Evolutionary conservation across 2,113 vertebrate species (phyloP), one percentile per base, ranked within the genome.

Genomic region (Pachycephala philippinensis): DNA sequence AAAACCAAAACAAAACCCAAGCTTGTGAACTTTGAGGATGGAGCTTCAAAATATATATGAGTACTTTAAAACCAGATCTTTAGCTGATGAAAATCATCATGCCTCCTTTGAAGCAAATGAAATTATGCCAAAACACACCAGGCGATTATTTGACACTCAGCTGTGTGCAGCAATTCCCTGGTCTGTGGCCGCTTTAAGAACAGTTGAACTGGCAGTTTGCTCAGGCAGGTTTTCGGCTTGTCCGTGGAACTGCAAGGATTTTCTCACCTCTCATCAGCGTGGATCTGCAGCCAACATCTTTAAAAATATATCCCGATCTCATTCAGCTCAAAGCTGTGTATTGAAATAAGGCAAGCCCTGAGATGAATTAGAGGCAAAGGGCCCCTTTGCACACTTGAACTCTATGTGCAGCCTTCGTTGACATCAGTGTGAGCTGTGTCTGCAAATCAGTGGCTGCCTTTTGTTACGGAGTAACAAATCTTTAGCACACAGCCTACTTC

Each of bases 221-320:
- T 91, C 84, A 95, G 91, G 70, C 78, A 94, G 90, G 82, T 95
- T 96, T 96, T 96, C 59, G 22, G 92, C 88, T 96, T 96, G 92
- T 94, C 93, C 90, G 5, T 94, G 85, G 84, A 95, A 66, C 39
- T 80, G 85, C 71, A 77, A 95, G 82, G 63, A 95, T 94, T 96
- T 96, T 97, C 85, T 94, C 93, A 93, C 92, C 85, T 96, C 80
- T 92, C 42, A 0, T 91, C 88, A 75, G 69, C 0, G 0, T 59
- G 68, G 59, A 86, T 84, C 82, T 93, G 84, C 49, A 95, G 95
- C 89, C 85, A 96, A 83, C 70, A 66, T 90, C 95, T 96, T 95
- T 93, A 95, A 96, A 96, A 95, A 88, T 90, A 78, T 40, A 66
- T 56, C 75, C 68, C 6, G 2, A 24, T 84, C 63, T 89, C 75